phyloP scores from a whole-genome alignment of 2,888 invertebrate species.

The Pseudococcus jackbeardsleyi region DNA sequence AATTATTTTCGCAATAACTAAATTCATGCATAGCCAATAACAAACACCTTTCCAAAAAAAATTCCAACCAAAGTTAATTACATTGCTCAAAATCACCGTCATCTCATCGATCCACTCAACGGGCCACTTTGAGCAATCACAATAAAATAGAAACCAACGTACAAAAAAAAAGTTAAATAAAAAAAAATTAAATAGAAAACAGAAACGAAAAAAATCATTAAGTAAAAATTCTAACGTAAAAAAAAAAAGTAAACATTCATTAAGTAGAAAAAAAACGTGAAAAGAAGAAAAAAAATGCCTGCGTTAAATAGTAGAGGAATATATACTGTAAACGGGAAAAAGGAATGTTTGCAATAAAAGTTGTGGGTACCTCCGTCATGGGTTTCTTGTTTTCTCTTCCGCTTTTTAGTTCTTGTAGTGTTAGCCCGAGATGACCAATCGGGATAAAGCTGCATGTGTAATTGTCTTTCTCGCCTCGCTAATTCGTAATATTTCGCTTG shows the following conservation, averaged over 20 bases:
- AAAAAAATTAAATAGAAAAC: conserved; percentile 29
- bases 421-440: conserved; percentile 99
- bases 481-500: conserved; percentile 99
- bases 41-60: conserved; percentile 59
- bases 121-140: conserved; percentile 56
- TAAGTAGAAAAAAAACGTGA: conserved; percentile 69
- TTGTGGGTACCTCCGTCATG: conserved; percentile 85
- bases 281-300: conserved; percentile 70
- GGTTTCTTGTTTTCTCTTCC: conserved; percentile 99
- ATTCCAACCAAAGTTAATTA: conserved; percentile 23
- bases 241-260: conserved; percentile 68
- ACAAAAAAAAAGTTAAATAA: conserved; percentile 49
- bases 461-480: conserved; percentile 97
- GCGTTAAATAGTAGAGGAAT: conserved; percentile 64
- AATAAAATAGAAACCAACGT: conserved; percentile 16
- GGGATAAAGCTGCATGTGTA: conserved; percentile 99
- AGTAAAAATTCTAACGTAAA: conserved; percentile 23
- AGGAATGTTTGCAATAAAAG: conserved; percentile 62
- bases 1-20: conserved; percentile 60
- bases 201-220: conserved; percentile 57
- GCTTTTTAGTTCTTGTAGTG: conserved; percentile 99
- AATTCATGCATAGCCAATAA: conserved; percentile 61
- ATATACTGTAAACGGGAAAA: conserved; percentile 66
- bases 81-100: conserved; percentile 41
- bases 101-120: conserved; percentile 1